These are phyloP conservation scores for Sceliomorpha sp. DNA, from an alignment of 2,888 invertebrate genomes.

Conservation along the genomic window DNA sequence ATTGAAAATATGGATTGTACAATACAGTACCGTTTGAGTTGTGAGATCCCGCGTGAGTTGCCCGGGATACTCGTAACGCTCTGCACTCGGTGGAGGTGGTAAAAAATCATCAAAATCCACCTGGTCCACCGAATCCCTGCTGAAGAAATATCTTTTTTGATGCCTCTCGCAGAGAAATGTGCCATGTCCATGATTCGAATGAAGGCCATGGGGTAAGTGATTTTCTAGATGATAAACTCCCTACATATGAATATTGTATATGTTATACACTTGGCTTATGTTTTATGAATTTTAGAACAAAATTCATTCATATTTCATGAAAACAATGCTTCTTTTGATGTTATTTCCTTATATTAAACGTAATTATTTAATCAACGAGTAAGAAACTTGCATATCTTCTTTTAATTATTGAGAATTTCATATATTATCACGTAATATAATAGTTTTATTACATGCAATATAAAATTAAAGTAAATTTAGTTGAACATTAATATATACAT, in stretches of 20 bases:
- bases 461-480: too few relatives aligned
- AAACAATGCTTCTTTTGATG: slow-evolving; percentile 4
- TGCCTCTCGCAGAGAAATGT: slow-evolving; percentile 78
- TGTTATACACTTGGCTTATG: not conserved
- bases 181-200: slow-evolving; percentile 63
- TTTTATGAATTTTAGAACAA: too few relatives aligned
- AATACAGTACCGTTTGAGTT: slow-evolving; percentile 85
- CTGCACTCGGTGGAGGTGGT: slow-evolving; percentile 84
- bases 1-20: too few relatives aligned
- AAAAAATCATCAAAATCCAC: slow-evolving; percentile 86
- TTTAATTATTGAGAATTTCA: too few relatives aligned
- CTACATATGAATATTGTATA: slow-evolving; percentile 47
- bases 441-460: too few relatives aligned
- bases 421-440: too few relatives aligned
- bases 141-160: slow-evolving; percentile 85
- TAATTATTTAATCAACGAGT: too few relatives aligned
- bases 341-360: too few relatives aligned
- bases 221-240: slow-evolving; percentile 73
- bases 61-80: slow-evolving; percentile 80
- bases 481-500: too few relatives aligned
- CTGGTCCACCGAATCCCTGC: slow-evolving; percentile 83
- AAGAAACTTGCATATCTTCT: too few relatives aligned
- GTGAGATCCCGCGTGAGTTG: slow-evolving; percentile 84
- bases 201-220: slow-evolving; percentile 64
- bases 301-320: too few relatives aligned